Conservation (phyloP, 2,888 invertebrate genomes). For the Lasioglossum marginatum region DNA sequence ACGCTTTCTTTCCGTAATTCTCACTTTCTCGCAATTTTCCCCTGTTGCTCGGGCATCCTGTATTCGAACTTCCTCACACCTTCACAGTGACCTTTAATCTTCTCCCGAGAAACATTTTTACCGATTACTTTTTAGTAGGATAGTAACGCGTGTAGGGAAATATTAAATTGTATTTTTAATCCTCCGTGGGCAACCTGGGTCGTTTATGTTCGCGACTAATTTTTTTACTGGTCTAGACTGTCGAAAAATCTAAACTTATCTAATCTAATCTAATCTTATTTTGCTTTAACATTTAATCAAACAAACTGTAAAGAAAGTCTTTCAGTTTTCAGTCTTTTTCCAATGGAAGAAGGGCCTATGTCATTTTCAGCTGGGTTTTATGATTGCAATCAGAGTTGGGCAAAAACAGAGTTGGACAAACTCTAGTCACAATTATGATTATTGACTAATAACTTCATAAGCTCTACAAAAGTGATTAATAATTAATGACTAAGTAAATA, state of each 20-base stretch:
- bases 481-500: no score
- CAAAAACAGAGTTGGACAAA: no score
- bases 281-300: no score
- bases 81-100: not conserved
- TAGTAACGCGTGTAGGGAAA: not conserved
- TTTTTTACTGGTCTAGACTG: not conserved
- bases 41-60: not conserved
- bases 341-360: no score
- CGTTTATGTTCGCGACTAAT: not conserved
- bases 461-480: no score
- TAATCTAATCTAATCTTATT: no score
- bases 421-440: no score
- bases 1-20: not conserved
- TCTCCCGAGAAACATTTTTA: not conserved
- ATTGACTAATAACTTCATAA: no score
- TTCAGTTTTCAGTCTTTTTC: no score
- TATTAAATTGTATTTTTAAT: not conserved
- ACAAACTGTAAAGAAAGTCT: not conserved
- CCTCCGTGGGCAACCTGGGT: not conserved
- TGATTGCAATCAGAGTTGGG: no score
- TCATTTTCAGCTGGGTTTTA: no score
- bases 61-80: not conserved
- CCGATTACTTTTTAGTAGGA: not conserved
- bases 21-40: not conserved
- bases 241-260: not conserved